Conservation (phyloP, 2,797 vertebrate species). For the Sebastes iracundus region DNA sequence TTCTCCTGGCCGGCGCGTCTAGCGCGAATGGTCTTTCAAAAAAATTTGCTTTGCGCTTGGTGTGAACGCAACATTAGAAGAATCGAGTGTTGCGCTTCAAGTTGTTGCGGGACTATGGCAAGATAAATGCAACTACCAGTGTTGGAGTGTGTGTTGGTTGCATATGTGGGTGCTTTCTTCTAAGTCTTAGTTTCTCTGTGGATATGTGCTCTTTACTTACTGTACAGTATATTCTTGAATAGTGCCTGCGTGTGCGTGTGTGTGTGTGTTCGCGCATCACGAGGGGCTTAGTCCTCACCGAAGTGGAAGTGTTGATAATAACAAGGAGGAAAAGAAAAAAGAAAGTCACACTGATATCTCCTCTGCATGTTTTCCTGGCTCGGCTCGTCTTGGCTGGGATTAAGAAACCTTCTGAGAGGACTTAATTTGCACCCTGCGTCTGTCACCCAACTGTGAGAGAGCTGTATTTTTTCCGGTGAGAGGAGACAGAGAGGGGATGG, state of each 20-base stretch:
- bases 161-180: not conserved
- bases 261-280: not conserved
- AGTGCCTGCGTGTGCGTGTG: not conserved
- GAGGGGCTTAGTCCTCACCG: conserved; percentile 13
- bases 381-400: conserved; percentile 37
- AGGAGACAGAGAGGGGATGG: conserved; percentile 6
- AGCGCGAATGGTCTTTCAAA: fast-evolving
- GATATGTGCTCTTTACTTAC: not conserved
- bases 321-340: not conserved
- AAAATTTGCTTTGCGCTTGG: no score
- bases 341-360: conserved; percentile 26
- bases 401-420: conserved; percentile 53
- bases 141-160: not conserved
- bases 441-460: conserved; percentile 40
- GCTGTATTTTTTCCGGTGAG: conserved; percentile 20
- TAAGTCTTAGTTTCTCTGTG: not conserved
- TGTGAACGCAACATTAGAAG: not conserved
- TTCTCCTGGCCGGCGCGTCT: no score
- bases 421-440: conserved; percentile 46
- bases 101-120: not conserved
- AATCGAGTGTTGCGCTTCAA: not conserved
- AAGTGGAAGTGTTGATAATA: conserved; percentile 42
- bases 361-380: conserved; percentile 37
- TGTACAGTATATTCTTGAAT: not conserved
- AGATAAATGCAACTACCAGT: not conserved